A percentile compares a stretch with the other conserved stretches of the same genome.
These are phyloP conservation scores for Plotosus lineatus DNA, from an alignment of 2,113 vertebrate genomes.

Conservation along the genomic window DNA sequence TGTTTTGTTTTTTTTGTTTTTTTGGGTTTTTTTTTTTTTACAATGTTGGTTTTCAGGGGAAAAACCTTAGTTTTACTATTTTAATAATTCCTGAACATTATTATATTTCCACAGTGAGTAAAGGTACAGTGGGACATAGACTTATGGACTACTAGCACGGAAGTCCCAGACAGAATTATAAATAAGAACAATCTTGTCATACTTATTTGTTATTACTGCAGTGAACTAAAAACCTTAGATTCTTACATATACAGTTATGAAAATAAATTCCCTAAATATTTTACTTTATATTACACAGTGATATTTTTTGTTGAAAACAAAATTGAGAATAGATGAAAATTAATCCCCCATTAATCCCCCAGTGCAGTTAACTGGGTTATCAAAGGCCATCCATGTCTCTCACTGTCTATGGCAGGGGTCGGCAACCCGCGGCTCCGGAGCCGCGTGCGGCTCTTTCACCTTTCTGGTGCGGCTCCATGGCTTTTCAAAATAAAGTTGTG, in stretches of 20 bases:
- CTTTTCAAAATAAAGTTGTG: no score
- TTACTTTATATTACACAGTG: no score
- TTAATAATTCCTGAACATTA: slow-evolving; percentile 27
- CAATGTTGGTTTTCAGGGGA: slow-evolving; percentile 5
- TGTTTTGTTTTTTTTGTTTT: no score
- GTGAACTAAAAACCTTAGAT: slow-evolving; percentile 10
- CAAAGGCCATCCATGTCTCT: no score
- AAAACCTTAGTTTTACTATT: slow-evolving; percentile 1
- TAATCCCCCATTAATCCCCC: no score
- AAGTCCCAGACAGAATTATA: slow-evolving; percentile 22
- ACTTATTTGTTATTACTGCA: slow-evolving; percentile 34
- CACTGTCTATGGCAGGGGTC: no score
- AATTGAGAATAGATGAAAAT: no score
- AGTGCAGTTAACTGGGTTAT: no score
- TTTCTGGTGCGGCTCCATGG: no score
- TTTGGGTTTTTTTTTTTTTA: not conserved
- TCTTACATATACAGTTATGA: not conserved
- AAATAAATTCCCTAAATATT: not conserved
- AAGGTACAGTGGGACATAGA: slow-evolving; percentile 8
- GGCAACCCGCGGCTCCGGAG: no score
- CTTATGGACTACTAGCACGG: slow-evolving; percentile 22
- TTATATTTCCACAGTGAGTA: slow-evolving; percentile 24
- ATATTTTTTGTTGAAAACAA: no score
- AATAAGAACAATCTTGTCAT: slow-evolving; percentile 20
- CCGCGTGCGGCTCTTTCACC: no score